Evolutionary conservation across 2,888 invertebrate species (phyloP).

Genomic region (Iphiclides podalirius): DNA sequence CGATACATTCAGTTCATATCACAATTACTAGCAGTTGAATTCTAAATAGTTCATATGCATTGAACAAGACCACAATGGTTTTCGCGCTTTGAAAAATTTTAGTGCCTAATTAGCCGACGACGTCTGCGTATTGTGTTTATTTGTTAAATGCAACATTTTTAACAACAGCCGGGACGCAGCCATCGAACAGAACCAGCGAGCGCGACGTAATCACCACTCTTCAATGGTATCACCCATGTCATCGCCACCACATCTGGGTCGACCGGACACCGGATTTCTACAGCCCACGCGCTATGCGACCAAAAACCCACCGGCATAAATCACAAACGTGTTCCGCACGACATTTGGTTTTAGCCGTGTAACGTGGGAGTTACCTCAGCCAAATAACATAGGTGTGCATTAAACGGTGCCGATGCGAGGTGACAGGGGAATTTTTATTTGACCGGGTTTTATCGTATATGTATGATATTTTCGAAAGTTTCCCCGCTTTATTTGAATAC

Average conservation of each 20-base stretch:
- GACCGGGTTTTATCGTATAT: conserved; percentile 4
- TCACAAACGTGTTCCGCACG: conserved; percentile 39
- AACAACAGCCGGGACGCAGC: conserved; percentile 24
- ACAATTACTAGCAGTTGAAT: too few relatives aligned
- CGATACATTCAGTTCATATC: too few relatives aligned
- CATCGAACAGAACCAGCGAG: conserved; percentile 32
- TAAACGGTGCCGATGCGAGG: not conserved
- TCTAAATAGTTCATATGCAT: too few relatives aligned
- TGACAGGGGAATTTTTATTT: conserved; percentile 8
- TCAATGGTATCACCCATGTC: conserved; percentile 64
- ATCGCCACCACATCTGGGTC: conserved; percentile 64
- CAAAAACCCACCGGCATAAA: conserved; percentile 46
- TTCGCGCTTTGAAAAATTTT: too few relatives aligned
- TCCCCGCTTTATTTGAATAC: not conserved
- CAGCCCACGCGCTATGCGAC: conserved; percentile 48
- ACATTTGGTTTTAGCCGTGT: conserved; percentile 45
- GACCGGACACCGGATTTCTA: conserved; percentile 62
- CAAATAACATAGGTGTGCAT: conserved; percentile 34
- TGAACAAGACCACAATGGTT: too few relatives aligned
- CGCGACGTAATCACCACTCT: conserved; percentile 43
- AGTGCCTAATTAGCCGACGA: too few relatives aligned
- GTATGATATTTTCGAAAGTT: conserved; percentile 10
- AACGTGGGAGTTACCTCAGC: conserved; percentile 45
- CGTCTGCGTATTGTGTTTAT: not conserved
- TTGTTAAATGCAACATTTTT: conserved; percentile 17